Evolutionary conservation across 2,113 vertebrate genomes (phyloP).

Genomic region (Platycercus adscitus): DNA sequence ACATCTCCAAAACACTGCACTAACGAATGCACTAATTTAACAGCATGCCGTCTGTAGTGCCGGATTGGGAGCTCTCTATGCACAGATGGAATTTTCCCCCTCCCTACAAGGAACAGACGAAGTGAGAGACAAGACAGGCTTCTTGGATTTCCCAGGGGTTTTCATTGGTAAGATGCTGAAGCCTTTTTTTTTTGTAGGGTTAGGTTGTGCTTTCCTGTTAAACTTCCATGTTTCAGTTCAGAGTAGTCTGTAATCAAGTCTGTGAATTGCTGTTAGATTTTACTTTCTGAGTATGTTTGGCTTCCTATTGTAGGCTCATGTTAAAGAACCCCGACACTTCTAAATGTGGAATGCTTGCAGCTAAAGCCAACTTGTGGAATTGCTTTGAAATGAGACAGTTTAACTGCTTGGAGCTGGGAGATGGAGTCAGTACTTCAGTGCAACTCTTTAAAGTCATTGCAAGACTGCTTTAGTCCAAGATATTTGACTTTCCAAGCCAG

Average conservation of each 20-base stretch:
- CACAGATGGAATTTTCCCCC: constrained; percentile 35
- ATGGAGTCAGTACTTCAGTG: neutral
- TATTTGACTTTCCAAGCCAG: constrained; percentile 28
- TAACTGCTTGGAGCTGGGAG: neutral
- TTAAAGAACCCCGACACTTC: neutral
- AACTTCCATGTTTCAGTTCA: neutral
- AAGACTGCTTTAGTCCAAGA: neutral
- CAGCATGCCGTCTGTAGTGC: constrained; percentile 35
- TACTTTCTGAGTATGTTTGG: constrained; percentile 5
- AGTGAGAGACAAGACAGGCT: constrained; percentile 55
- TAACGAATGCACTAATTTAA: constrained; percentile 47
- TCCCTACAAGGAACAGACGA: constrained; percentile 20
- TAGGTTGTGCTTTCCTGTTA: constrained; percentile 5
- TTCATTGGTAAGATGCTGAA: constrained; percentile 7
- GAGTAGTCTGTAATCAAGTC: constrained; percentile 1
- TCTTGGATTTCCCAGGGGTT: constrained; percentile 26
- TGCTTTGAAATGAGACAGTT: constrained; percentile 38
- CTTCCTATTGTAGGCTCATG: neutral
- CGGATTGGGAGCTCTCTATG: neutral
- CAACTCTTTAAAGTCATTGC: constrained; percentile 1
- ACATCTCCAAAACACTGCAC: constrained; percentile 34
- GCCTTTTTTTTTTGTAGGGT: neutral
- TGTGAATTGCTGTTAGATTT: constrained; percentile 18
- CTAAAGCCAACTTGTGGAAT: constrained; percentile 20
- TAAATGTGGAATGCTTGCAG: constrained; percentile 38